Base-by-base conservation (phyloP, 2,888 invertebrate species). In the Nasonovia ribisnigri region DNA sequence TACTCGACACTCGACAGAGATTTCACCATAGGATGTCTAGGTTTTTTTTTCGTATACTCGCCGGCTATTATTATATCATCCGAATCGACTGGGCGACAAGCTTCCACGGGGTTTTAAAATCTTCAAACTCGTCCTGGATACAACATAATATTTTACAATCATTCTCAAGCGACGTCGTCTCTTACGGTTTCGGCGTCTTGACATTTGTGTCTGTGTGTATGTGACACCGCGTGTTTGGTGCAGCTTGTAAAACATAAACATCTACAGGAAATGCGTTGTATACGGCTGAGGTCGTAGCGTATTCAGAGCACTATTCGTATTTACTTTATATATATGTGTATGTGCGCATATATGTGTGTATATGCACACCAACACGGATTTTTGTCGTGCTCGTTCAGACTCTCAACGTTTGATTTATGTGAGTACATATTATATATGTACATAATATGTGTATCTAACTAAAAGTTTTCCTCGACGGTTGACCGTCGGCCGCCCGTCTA, bases 391-490 rank as follows among this genome's bases (percentile, higher is more conserved):
- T 77, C 20, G 3, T 77, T 36, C 77, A 36, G 20, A 77, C 36
- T 77, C 77, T 77, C 77, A 36, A 77, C 67, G 36, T 77, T 77
- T 77, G 77, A 77, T 77, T 77, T 77, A 77, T 77, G 77, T 5
- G 36, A 20, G 6, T 20, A 36, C 36, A 42, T 36, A 36, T 67
- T n/a, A n/a, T 77, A 20, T 67, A 4, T 77, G 5, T 20, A 77
- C 26, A 20, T 77, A 77, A 36, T 13, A 20, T 26, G 8, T 77
- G 36, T 77, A 77, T 77, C 77, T 77, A 20, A 77, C 77, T 36
- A 51, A 88, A 88, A 88, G 46, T 88, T 51, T 51, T 36, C 54
- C 46, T 36, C n/a, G 10, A 88, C 42, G 88, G 51, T 51, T 48
- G 88, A 88, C 46, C 51, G 54, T 88, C 20, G 77, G 36, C 77